Evolutionary conservation across 2,888 invertebrate species (phyloP).

Genomic region (Chromoteleia sp.): DNA sequence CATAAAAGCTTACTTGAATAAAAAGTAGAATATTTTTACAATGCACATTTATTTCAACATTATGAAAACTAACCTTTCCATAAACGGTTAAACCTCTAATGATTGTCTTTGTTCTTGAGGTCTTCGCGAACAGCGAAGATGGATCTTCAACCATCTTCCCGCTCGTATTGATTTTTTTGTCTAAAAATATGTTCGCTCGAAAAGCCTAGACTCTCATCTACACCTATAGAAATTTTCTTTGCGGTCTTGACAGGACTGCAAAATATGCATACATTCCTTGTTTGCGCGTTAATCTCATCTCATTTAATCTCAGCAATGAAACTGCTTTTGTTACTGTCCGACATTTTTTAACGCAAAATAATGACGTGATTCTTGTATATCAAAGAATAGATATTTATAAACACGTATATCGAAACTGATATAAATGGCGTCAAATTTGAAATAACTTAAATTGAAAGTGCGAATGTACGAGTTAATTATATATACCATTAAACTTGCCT

Average conservation of each 20-base stretch:
- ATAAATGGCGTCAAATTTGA: background rate
- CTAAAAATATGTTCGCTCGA: conserved; percentile 68
- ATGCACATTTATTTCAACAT: background rate
- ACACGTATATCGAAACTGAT: no score
- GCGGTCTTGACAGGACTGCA: conserved; percentile 13
- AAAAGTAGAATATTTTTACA: background rate
- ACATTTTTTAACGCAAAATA: background rate
- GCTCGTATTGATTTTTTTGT: conserved; percentile 69
- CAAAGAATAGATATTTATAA: no score
- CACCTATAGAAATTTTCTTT: conserved; percentile 50
- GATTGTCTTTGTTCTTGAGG: conserved; percentile 43
- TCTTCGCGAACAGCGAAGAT: conserved; percentile 54
- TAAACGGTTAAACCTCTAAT: conserved; percentile 39
- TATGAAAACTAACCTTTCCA: conserved; percentile 25
- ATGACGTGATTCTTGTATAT: no score
- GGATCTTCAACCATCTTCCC: conserved; percentile 65
- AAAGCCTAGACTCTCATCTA: conserved; percentile 60
- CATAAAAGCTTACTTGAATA: background rate
- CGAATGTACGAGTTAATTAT: no score
- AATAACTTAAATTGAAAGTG: no score
- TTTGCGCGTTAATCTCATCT: no score
- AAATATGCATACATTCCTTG: conserved; percentile 20
- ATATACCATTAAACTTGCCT: no score
- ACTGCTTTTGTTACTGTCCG: no score
- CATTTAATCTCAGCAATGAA: no score